phyloP scores from a whole-genome alignment of 2,888 invertebrate species.

The Myopa tessellatipennis region DNA sequence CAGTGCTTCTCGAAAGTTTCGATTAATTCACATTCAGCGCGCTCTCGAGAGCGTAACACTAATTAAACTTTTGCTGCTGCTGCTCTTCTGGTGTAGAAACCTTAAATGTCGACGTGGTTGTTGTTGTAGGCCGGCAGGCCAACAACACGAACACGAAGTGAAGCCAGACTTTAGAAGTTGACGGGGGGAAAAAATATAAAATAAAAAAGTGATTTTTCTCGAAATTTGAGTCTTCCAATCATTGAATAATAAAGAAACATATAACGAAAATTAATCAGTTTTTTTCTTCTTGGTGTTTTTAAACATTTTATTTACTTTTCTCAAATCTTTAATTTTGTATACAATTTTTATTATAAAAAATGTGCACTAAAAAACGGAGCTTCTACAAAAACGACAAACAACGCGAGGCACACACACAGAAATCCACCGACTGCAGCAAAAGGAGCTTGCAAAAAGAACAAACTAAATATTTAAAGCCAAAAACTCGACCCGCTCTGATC shows the following conservation, averaged over 20 bases:
- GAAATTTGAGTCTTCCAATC: too few relatives aligned
- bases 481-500: slow-evolving; percentile 28
- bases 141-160: background rate
- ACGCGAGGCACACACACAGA: background rate
- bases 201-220: too few relatives aligned
- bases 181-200: background rate
- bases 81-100: slow-evolving; percentile 36
- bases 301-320: too few relatives aligned
- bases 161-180: slow-evolving; percentile 25
- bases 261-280: background rate
- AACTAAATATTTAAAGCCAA: slow-evolving; percentile 15
- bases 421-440: background rate
- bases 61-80: background rate
- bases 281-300: too few relatives aligned
- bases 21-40: slow-evolving; percentile 19
- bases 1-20: background rate
- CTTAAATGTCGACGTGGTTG: slow-evolving; percentile 10
- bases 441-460: background rate
- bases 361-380: background rate
- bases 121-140: background rate
- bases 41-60: slow-evolving; percentile 2
- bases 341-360: background rate
- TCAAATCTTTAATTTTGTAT: background rate
- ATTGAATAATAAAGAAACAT: background rate
- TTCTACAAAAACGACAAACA: background rate